Base-by-base conservation (phyloP, 2,797 vertebrate species). In the Gadopsis bispinosus region DNA sequence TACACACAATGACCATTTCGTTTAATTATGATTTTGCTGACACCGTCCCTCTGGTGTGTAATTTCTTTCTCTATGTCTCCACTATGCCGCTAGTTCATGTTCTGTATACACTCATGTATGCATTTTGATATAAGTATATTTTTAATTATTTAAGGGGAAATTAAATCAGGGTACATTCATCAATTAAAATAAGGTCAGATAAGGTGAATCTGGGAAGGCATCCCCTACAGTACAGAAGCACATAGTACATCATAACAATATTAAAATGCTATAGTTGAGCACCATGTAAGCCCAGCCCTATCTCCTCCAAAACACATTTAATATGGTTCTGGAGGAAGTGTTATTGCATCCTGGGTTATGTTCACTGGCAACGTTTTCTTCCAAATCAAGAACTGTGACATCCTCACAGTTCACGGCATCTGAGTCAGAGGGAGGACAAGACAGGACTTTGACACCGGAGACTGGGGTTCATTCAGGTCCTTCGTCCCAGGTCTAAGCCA, bases 1-100 rank as follows among this genome's bases (percentile, higher is more conserved):
- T 16, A 11, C 48, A 65, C 58, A 73, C 35, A 8, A 72, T 75
- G 43, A 74, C 67, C 74, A 17, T 48, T 26, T 71, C 3, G 4
- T 39, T 53, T 67, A 67, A 73, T 77, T 65, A 60, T 17, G 43
- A 67, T 70, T 59, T n/a, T 26, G 50, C 61, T 37, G 54, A 69
- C 67, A 39, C 37, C 10, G 37, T 39, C 0, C 37, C 37, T 39
- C 37, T 39, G 37, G 37, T 39, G 37, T 39, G 11, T 39, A 10
- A 10, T 39, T 39, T 39, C 9, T 39, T 39, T 39, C 37, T 39
- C 8, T 1, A 11, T 7, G 11, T 64, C 26, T 53, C 13, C 10
- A 37, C 51, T 37, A 53, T 51, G 62, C 35, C 37, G 61, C 47
- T 37, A n/a, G 16, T 8, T 12, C 17, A 54, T 20, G n/a, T 43